Conservation (phyloP, 2,113 vertebrate genomes). For the Eulemur rufifrons region DNA sequence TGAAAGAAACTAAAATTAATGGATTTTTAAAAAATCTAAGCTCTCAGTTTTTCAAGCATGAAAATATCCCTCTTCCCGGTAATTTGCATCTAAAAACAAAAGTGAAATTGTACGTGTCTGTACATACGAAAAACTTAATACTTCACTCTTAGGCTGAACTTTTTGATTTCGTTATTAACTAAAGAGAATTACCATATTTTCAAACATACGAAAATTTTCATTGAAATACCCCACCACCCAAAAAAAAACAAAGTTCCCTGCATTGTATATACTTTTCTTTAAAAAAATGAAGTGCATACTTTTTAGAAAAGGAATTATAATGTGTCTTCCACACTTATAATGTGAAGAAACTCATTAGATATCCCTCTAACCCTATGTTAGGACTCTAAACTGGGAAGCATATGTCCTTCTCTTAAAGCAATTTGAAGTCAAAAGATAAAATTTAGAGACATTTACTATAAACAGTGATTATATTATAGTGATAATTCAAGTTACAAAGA, state of each 20-base stretch:
- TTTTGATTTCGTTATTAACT: conserved; percentile 57
- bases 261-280: not conserved
- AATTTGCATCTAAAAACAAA: conserved; percentile 78
- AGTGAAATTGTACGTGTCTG: conserved; percentile 63
- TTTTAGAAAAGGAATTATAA: not conserved
- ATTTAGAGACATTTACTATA: conserved; percentile 7
- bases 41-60: conserved; percentile 67
- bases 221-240: conserved; percentile 16
- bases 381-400: not conserved
- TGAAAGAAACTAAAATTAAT: conserved; percentile 81
- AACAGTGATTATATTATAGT: not conserved
- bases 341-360: not conserved
- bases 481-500: not conserved
- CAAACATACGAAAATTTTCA: conserved; percentile 33
- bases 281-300: not conserved
- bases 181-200: conserved; percentile 58
- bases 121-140: conserved; percentile 52
- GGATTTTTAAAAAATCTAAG: conserved; percentile 74
- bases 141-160: conserved; percentile 48
- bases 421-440: not conserved
- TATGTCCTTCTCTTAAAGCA: not conserved
- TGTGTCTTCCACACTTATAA: not conserved
- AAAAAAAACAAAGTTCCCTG: conserved; percentile 46
- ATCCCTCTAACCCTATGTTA: not conserved
- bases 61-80: conserved; percentile 58